phyloP scores from a whole-genome alignment of 2,113 vertebrate species.

The Willisornis vidua region DNA sequence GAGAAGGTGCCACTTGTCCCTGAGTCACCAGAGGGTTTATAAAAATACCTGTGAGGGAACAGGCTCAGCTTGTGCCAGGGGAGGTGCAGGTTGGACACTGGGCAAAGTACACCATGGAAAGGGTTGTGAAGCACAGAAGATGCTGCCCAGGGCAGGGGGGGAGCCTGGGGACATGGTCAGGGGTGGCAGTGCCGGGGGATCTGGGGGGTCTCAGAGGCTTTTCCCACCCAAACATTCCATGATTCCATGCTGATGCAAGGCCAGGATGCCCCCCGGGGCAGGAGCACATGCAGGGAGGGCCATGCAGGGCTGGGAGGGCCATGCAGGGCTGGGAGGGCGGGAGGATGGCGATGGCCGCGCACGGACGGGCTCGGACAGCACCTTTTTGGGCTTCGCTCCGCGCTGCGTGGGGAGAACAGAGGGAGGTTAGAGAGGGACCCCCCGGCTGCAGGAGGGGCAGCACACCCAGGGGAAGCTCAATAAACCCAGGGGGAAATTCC shows the following conservation, averaged over 20 bases:
- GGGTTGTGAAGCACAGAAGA: background rate
- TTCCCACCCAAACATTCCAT: background rate
- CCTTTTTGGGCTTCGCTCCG: slow-evolving; percentile 93
- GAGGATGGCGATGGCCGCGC: background rate
- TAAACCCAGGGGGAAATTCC: accelerated
- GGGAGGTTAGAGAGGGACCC: slow-evolving; percentile 61
- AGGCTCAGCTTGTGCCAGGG: background rate
- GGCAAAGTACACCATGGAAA: background rate
- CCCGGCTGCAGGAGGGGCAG: background rate
- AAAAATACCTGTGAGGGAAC: background rate
- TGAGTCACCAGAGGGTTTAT: accelerated
- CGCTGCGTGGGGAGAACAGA: slow-evolving; percentile 84
- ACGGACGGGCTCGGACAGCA: slow-evolving; percentile 43
- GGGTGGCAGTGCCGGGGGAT: background rate
- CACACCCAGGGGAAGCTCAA: accelerated
- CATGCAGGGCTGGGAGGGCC: background rate
- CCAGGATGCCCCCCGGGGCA: background rate
- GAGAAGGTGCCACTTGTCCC: background rate
- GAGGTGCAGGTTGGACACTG: accelerated
- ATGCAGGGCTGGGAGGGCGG: background rate
- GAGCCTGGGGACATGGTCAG: accelerated
- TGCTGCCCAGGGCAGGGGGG: background rate
- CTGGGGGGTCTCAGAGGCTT: background rate
- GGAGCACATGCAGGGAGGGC: background rate
- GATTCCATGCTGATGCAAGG: accelerated